These are phyloP conservation scores for Cyphomyrmex costatus DNA, from an alignment of 1,140 invertebrate genomes.

Conservation along the genomic window DNA sequence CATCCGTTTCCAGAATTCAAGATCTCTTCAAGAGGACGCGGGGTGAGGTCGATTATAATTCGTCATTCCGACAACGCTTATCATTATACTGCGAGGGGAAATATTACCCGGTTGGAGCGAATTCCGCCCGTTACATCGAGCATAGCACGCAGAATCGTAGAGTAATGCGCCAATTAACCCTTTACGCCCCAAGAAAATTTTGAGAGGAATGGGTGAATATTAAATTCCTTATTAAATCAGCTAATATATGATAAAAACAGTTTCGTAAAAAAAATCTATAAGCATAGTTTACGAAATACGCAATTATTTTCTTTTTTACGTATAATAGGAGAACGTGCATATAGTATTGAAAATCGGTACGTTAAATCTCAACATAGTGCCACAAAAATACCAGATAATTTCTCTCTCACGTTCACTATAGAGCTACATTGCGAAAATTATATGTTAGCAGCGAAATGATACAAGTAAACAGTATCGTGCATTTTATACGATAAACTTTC, in stretches of 20 bases:
- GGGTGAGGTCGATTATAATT: conserved; percentile 61
- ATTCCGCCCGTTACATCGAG: conserved; percentile 48
- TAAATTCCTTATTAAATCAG: conserved; percentile 24
- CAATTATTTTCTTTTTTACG: not conserved
- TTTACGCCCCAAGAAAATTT: conserved; percentile 38
- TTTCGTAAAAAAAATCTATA: not conserved
- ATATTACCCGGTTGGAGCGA: conserved; percentile 46
- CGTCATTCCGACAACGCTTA: conserved; percentile 59
- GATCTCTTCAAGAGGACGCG: conserved; percentile 33
- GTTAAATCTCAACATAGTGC: not conserved
- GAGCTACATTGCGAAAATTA: conserved; percentile 38
- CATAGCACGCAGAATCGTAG: conserved; percentile 27
- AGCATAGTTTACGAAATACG: not conserved
- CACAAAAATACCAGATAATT: conserved; percentile 11
- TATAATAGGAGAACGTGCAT: not conserved
- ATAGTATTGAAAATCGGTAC: not conserved
- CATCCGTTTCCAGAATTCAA: conserved; percentile 39
- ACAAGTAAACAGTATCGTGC: conserved; percentile 13
- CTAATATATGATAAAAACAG: not conserved
- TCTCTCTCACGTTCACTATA: not conserved
- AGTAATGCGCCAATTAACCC: conserved; percentile 64
- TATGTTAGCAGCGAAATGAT: not conserved
- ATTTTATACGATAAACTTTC: conserved; percentile 7
- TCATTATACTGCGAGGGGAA: conserved; percentile 56
- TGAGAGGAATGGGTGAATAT: conserved; percentile 13